Evolutionary conservation across 2,888 invertebrate species (phyloP).

Genomic region (Hyles lineata): DNA sequence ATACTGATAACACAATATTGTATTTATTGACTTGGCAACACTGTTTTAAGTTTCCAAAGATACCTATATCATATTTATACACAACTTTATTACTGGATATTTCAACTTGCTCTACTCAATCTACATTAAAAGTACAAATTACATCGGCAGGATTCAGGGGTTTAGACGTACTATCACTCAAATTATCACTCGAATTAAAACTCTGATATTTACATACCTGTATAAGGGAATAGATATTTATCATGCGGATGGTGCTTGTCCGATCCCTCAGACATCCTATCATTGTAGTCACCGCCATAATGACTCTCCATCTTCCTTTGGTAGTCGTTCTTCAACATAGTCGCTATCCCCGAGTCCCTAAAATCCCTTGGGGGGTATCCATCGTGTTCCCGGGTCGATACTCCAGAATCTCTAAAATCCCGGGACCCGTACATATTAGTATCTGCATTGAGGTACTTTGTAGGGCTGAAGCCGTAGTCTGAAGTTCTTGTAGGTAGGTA

Average conservation of each 20-base stretch:
- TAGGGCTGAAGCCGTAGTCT: conserved; percentile 80
- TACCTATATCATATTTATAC: too few relatives aligned
- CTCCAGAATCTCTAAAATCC: conserved; percentile 70
- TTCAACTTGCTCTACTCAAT: too few relatives aligned
- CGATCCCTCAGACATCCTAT: conserved; percentile 88
- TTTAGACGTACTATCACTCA: conserved; percentile 29
- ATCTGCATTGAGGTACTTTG: conserved; percentile 73
- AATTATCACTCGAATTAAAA: background rate
- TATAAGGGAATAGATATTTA: conserved; percentile 93
- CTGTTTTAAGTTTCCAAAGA: too few relatives aligned
- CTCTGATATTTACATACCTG: conserved; percentile 76
- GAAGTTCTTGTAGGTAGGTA: conserved; percentile 76
- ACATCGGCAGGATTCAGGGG: conserved; percentile 1
- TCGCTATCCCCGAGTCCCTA: conserved; percentile 79
- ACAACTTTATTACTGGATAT: too few relatives aligned
- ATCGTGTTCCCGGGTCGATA: conserved; percentile 73
- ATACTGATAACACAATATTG: too few relatives aligned
- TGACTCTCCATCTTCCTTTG: conserved; percentile 80
- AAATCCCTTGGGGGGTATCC: conserved; percentile 77
- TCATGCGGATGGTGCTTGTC: conserved; percentile 90
- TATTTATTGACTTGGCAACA: too few relatives aligned
- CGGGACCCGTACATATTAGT: conserved; percentile 73
- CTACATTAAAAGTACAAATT: too few relatives aligned
- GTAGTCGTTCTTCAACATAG: conserved; percentile 82
- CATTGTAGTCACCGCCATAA: conserved; percentile 82